Conservation (phyloP, 2,888 invertebrate species). For the Cybosia mesomella region DNA sequence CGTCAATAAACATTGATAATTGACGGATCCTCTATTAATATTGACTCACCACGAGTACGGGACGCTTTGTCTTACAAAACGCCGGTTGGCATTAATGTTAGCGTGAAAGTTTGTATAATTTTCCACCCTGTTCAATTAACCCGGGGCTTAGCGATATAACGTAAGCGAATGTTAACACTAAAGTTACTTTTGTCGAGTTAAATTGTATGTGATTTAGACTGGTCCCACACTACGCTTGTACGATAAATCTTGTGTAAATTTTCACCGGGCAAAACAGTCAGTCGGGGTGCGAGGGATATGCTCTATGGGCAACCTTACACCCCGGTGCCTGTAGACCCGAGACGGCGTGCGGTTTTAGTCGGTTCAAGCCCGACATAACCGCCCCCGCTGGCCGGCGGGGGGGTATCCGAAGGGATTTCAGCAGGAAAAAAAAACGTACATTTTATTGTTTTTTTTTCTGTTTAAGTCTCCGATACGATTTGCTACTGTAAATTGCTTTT, state of each 20-base stretch:
- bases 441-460: constrained; percentile 21
- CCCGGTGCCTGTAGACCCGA: no score
- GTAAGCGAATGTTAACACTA: constrained; percentile 49
- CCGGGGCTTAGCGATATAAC: constrained; percentile 56
- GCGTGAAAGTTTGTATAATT: constrained; percentile 71
- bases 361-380: no score
- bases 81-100: constrained; percentile 64
- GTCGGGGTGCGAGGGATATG: no score
- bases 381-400: no score
- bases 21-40: constrained; percentile 82
- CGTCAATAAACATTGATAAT: constrained; percentile 81
- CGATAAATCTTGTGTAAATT: constrained; percentile 28
- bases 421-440: no score
- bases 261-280: constrained; percentile 16
- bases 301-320: no score
- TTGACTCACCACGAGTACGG: constrained; percentile 70
- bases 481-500: constrained; percentile 35
- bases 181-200: constrained; percentile 61
- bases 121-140: constrained; percentile 62
- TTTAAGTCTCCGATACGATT: constrained; percentile 32
- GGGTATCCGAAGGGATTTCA: no score
- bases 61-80: constrained; percentile 57
- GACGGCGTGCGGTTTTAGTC: no score
- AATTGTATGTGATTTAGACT: constrained; percentile 65
- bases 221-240: constrained; percentile 25